phyloP scores from a whole-genome alignment of 2,113 vertebrate species.

The Ctenodactylus gundi region DNA sequence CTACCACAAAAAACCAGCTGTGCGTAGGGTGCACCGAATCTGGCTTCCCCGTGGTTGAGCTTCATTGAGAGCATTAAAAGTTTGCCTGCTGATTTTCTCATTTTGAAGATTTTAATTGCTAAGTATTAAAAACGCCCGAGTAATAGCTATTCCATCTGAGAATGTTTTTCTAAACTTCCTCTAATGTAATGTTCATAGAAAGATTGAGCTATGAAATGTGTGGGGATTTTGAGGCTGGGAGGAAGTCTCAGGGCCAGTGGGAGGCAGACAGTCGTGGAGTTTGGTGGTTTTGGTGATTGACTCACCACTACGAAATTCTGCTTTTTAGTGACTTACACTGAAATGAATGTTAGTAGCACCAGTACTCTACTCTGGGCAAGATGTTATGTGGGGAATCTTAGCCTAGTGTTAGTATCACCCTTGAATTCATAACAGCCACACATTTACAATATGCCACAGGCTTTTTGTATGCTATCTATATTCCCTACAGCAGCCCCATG shows the following conservation, averaged over 20 bases:
- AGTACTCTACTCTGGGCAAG: not conserved
- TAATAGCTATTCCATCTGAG: constrained; percentile 18
- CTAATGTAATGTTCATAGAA: not conserved
- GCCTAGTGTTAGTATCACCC: not conserved
- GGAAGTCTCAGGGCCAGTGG: not conserved
- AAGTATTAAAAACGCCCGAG: constrained; percentile 48
- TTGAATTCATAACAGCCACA: not conserved
- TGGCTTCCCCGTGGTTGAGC: not conserved
- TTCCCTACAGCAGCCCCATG: not conserved
- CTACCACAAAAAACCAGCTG: constrained; percentile 49
- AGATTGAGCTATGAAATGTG: not conserved
- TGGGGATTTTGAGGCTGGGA: not conserved
- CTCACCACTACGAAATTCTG: not conserved
- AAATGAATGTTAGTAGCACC: not conserved
- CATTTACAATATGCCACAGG: not conserved
- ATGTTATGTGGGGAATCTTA: not conserved
- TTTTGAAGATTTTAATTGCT: constrained; percentile 57
- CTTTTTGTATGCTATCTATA: not conserved
- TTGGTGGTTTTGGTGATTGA: not conserved
- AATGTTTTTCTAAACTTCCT: constrained; percentile 15
- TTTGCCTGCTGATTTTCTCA: constrained; percentile 47
- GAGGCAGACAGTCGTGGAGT: not conserved
- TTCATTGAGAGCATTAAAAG: constrained; percentile 40
- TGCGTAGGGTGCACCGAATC: not conserved
- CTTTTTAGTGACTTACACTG: not conserved